Evolutionary conservation across 2,888 invertebrate genomes (phyloP).

Genomic region (Ceriagrion tenellum): DNA sequence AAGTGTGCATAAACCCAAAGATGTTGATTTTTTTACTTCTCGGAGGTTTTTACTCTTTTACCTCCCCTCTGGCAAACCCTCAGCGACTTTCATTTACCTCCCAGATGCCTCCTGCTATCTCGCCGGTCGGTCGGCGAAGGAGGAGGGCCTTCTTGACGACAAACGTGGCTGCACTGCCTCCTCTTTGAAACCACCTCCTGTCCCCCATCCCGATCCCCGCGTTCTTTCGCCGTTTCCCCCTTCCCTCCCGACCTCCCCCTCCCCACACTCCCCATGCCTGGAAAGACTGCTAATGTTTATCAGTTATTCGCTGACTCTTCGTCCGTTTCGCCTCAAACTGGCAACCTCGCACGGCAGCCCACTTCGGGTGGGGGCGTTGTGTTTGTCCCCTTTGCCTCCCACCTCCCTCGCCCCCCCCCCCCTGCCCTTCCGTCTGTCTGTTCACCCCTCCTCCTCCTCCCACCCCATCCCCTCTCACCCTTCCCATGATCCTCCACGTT

Average conservation of each 20-base stretch:
- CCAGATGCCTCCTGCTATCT: background rate
- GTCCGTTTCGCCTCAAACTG: background rate
- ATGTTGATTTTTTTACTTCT: no score
- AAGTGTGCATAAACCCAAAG: no score
- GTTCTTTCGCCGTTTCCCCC: background rate
- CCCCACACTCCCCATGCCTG: background rate
- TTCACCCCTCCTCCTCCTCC: background rate
- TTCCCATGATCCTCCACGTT: background rate
- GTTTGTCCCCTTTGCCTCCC: background rate
- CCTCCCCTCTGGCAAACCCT: background rate
- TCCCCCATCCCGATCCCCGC: background rate
- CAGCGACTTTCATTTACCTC: conserved; percentile 2
- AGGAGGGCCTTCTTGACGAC: background rate
- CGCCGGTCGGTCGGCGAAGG: background rate
- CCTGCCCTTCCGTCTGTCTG: background rate
- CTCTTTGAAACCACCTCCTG: background rate
- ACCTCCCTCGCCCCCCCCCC: background rate
- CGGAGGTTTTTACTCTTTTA: no score
- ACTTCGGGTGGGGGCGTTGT: conserved; percentile 25
- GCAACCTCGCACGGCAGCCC: conserved; percentile 53
- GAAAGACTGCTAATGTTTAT: conserved; percentile 53
- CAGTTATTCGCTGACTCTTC: conserved; percentile 33
- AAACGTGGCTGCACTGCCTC: conserved; percentile 28
- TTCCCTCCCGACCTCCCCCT: background rate
- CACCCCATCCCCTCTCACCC: background rate